A percentile compares a stretch with the other conserved stretches of the same genome.
These are phyloP conservation scores for Coracias cyanogaster DNA, from an alignment of 2,797 vertebrate species.

Conservation along the genomic window DNA sequence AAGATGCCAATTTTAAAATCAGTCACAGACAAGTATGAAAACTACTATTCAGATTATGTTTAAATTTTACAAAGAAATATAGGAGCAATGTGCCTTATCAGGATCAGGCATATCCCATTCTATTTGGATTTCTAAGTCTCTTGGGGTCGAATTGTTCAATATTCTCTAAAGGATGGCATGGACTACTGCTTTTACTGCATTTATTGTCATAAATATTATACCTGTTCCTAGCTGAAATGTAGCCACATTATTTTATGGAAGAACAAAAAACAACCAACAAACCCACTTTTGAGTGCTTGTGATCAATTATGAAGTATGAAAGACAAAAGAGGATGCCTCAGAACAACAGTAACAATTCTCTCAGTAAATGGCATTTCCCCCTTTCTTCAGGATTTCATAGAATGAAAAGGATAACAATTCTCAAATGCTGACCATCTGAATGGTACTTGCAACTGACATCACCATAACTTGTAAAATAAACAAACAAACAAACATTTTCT, in stretches of 20 bases:
- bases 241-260: neutral
- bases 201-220: neutral
- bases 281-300: neutral
- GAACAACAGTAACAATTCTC: neutral
- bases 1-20: neutral
- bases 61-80: neutral
- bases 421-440: slow-evolving; percentile 18
- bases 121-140: neutral
- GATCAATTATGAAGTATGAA: neutral
- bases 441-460: neutral
- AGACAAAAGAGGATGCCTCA: neutral
- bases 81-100: neutral
- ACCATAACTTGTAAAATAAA: neutral
- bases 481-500: neutral
- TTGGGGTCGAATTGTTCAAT: neutral
- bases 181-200: neutral
- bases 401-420: neutral
- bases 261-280: neutral
- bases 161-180: neutral
- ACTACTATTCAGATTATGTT: neutral
- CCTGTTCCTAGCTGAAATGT: neutral
- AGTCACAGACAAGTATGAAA: neutral
- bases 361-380: neutral
- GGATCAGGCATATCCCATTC: neutral
- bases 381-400: neutral